These are phyloP conservation scores for Procambarus virginalis DNA, from an alignment of 1,140 invertebrate species.

Conservation along the genomic window DNA sequence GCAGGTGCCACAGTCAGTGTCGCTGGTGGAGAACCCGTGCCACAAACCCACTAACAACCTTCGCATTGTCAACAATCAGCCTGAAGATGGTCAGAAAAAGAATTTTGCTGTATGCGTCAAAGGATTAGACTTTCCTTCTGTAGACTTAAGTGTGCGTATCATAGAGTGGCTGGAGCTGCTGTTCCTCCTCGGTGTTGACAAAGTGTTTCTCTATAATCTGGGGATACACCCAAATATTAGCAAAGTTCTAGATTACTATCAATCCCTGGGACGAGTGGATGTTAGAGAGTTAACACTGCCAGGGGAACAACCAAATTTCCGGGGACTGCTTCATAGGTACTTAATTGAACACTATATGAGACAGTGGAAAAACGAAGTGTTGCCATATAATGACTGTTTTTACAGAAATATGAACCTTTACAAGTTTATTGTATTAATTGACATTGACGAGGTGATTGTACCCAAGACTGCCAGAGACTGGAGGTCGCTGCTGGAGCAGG, in stretches of 20 bases:
- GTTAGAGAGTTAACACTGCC: slow-evolving; percentile 92
- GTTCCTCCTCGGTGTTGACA: slow-evolving; percentile 89
- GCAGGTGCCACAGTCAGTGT: slow-evolving; percentile 87
- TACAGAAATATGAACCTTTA: slow-evolving; percentile 94
- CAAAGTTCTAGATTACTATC: slow-evolving; percentile 89
- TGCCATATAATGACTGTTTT: slow-evolving; percentile 97
- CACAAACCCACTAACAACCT: slow-evolving; percentile 90
- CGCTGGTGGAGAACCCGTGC: slow-evolving; percentile 88
- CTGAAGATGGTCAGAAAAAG: slow-evolving; percentile 78
- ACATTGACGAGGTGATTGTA: slow-evolving; percentile 93
- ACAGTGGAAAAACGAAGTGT: slow-evolving; percentile 85
- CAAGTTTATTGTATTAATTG: slow-evolving; percentile 91
- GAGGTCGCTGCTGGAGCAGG: slow-evolving; percentile 85
- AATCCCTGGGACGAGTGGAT: slow-evolving; percentile 83
- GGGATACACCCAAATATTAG: slow-evolving; percentile 93
- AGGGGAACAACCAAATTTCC: slow-evolving; percentile 92
- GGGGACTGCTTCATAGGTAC: slow-evolving; percentile 91
- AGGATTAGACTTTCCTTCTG: slow-evolving; percentile 85
- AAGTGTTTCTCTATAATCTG: slow-evolving; percentile 93
- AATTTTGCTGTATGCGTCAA: slow-evolving; percentile 96
- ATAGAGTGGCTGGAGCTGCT: slow-evolving; percentile 96
- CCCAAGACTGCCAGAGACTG: slow-evolving; percentile 79
- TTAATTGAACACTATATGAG: slow-evolving; percentile 73
- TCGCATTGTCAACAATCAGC: slow-evolving; percentile 86
- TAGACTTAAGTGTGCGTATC: slow-evolving; percentile 90